A percentile compares a stretch with the other conserved stretches of the same genome.
Conservation (phyloP, 2,888 invertebrate genomes). For the Yponomeuta plumbellus region DNA sequence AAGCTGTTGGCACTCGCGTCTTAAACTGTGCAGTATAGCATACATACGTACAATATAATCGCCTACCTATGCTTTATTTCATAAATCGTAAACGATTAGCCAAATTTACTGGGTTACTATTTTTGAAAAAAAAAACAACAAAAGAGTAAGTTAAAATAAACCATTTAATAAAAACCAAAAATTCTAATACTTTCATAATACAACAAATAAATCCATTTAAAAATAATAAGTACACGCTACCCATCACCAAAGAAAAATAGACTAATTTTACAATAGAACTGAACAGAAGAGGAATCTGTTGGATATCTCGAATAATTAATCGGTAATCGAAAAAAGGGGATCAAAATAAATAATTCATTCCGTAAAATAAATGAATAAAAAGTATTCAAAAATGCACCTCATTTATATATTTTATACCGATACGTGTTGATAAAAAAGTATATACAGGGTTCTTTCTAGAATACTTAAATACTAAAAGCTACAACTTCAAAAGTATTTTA, state of each 20-base stretch:
- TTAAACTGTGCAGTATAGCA: constrained; percentile 26
- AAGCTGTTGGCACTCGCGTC: constrained; percentile 44
- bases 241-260: constrained; percentile 16
- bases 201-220: constrained; percentile 47
- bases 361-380: neutral
- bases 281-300: neutral
- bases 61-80: constrained; percentile 8
- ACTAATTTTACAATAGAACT: neutral
- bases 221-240: constrained; percentile 41
- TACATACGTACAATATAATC: neutral
- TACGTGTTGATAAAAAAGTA: no score
- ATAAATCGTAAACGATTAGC: neutral
- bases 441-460: no score
- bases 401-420: no score
- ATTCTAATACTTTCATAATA: constrained; percentile 30
- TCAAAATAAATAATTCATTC: neutral
- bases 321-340: no score
- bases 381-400: no score
- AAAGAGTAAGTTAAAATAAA: constrained; percentile 45
- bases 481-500: neutral
- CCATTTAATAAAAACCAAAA: constrained; percentile 70
- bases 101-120: neutral
- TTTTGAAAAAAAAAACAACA: constrained; percentile 34
- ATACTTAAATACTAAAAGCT: no score
- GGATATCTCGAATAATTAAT: neutral